phyloP scores from a whole-genome alignment of 2,113 vertebrate species.

The Eurypyga helias region DNA sequence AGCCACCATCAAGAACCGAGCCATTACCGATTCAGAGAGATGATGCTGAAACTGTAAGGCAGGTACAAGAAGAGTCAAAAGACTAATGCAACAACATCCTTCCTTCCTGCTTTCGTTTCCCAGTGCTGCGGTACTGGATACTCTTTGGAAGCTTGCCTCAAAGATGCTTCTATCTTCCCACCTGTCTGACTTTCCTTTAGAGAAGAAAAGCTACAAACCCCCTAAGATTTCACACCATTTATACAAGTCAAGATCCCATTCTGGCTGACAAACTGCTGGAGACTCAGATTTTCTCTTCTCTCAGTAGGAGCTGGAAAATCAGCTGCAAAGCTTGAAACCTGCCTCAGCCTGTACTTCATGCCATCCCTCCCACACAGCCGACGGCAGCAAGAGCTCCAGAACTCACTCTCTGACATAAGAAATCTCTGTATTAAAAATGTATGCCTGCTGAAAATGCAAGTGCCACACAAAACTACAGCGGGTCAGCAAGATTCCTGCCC shows the following conservation, averaged over 20 bases:
- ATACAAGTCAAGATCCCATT: not conserved
- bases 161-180: not conserved
- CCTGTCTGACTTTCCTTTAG: rapidly evolving
- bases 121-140: not conserved
- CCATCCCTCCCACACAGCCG: not conserved
- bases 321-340: not conserved
- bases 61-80: not conserved
- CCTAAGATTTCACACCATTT: not conserved
- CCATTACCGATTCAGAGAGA: not conserved
- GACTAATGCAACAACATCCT: not conserved
- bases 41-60: not conserved
- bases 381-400: not conserved
- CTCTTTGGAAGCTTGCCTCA: not conserved
- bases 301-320: not conserved
- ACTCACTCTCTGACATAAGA: rapidly evolving
- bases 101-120: not conserved
- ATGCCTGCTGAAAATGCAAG: not conserved
- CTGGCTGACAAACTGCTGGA: not conserved
- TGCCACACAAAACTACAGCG: rapidly evolving
- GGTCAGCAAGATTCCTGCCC: not conserved
- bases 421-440: not conserved
- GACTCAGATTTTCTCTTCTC: not conserved
- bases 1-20: not conserved
- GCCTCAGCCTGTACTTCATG: not conserved
- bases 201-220: not conserved